Base-by-base conservation (phyloP, 2,888 invertebrate genomes). In the Caradrina kadenii region DNA sequence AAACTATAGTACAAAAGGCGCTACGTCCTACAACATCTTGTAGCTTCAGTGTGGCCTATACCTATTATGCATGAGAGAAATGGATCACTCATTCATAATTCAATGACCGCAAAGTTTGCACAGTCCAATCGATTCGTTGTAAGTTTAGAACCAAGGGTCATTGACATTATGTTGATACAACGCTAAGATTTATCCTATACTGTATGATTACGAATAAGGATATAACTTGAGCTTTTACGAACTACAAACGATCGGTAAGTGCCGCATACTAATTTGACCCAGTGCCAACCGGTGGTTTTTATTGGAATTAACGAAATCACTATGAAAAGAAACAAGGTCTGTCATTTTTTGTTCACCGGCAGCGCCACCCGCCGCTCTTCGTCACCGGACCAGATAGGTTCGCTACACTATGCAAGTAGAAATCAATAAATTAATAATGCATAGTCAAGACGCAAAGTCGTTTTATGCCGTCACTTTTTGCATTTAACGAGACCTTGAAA, bases 1-100 rank as follows among this genome's bases (percentile, higher is more conserved):
- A 39, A 39, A 11, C 2, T 17, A 17, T 17, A n/a, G 3, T n/a
- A 26, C 6, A n/a, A n/a, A 31, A 31, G 1, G 0, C 8, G 42
- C n/a, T 31, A 45, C 17, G 26, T 13, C 0, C 1, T 54, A 71
- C 22, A 19, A n/a, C 39, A 39, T 39, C 21, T 58, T 52, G 26
- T 42, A n/a, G 42, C 50, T 19, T 31, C 45, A 59, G 53, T 63
- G 52, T 50, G 39, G 6, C 22, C 26, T 22, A 21, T 35, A 10
- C 58, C 58, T 64, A 60, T 54, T 45, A 65, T 52, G 35, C 48
- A 54, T 49, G 49, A 70, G 65, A 74, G 70, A 69, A 74, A 74
- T 69, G 63, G 55, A 73, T 65, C 69, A 65, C 54, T 74, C 65
- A 79, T 79, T 78, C 60, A 75, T 79, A 79, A 78, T 75, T 79